A percentile compares a stretch with the other conserved stretches of the same genome.
Conservation (phyloP, 2,888 invertebrate genomes). For the Lasioglossum oenotherae region DNA sequence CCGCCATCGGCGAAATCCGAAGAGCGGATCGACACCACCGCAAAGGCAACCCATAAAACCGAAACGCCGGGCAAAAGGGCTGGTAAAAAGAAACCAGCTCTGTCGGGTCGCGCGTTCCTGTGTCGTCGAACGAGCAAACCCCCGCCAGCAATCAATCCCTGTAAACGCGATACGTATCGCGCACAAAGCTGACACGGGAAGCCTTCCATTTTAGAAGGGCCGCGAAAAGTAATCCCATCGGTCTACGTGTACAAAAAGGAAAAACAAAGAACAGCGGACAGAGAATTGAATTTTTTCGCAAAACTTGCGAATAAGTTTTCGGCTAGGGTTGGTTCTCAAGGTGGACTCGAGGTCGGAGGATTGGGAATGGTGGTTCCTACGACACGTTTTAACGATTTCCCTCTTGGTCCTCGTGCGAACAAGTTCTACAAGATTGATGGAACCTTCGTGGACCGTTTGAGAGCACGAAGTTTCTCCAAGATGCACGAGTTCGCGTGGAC, state of each 20-base stretch:
- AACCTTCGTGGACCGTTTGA: background rate
- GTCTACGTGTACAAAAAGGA: background rate
- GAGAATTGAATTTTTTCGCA: constrained; percentile 19
- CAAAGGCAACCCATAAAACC: constrained; percentile 8
- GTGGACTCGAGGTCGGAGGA: background rate
- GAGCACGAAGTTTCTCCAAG: background rate
- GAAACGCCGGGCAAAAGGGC: background rate
- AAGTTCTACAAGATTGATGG: background rate
- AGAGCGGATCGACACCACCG: background rate
- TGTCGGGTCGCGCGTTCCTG: background rate
- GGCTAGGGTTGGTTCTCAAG: background rate
- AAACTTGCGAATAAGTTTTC: constrained; percentile 17
- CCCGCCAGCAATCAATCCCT: constrained; percentile 46
- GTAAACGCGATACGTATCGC: constrained; percentile 46
- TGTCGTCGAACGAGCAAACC: background rate
- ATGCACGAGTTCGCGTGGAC: background rate
- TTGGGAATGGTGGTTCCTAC: background rate
- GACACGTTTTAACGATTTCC: constrained; percentile 4
- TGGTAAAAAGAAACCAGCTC: constrained; percentile 4
- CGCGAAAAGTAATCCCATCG: constrained; percentile 44
- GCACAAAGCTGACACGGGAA: constrained; percentile 39
- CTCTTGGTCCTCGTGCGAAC: background rate
- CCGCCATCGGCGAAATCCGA: background rate
- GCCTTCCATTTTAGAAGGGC: constrained; percentile 28
- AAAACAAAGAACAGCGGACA: constrained; percentile 15